These are phyloP conservation scores for Ptychadena robeensis DNA, from an alignment of 2,797 vertebrate genomes.

Conservation along the genomic window DNA sequence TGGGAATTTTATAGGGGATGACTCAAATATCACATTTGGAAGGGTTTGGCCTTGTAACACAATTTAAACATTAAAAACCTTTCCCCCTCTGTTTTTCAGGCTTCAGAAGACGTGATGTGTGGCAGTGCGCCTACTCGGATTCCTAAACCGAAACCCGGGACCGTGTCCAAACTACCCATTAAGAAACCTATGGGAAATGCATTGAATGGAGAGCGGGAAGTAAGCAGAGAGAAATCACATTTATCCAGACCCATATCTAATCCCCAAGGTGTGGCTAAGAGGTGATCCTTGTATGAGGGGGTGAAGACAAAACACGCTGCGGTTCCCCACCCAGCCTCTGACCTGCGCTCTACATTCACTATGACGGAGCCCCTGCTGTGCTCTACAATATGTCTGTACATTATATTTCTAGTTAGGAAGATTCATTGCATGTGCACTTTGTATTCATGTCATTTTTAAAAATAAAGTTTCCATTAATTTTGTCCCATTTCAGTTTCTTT, in stretches of 20 bases:
- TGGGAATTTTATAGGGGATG: neutral
- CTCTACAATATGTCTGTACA: constrained; percentile 1
- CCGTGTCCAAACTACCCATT: constrained; percentile 73
- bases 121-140: constrained; percentile 83
- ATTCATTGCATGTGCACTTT: constrained; percentile 23
- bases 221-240: constrained; percentile 54
- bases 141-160: constrained; percentile 84
- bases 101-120: constrained; percentile 78
- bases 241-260: neutral
- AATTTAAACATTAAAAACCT: neutral
- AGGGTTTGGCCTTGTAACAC: neutral
- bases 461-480: constrained; percentile 20
- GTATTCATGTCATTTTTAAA: constrained; percentile 38
- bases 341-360: neutral
- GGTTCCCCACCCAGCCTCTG: neutral
- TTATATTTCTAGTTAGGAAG: neutral
- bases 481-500: neutral
- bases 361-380: neutral
- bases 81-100: constrained; percentile 75
- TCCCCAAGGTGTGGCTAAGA: constrained; percentile 8
- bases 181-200: constrained; percentile 62
- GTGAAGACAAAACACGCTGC: neutral
- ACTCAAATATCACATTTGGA: neutral
- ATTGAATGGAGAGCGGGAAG: constrained; percentile 66
- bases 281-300: constrained; percentile 14